Base-by-base conservation (phyloP, 2,113 vertebrate genomes). In the Geococcyx californianus region DNA sequence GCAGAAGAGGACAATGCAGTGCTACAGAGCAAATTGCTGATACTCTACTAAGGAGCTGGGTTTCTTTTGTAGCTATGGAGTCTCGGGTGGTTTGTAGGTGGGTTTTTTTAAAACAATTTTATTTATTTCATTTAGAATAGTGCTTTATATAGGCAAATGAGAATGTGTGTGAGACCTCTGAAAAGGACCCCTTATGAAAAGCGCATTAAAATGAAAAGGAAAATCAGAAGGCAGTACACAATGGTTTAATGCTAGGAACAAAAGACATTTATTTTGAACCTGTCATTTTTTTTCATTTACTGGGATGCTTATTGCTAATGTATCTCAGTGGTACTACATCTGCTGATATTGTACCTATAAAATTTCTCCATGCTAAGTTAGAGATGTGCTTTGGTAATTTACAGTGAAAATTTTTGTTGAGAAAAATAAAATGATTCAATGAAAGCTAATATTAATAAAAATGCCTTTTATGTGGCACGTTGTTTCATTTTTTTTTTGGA, bases 261-360 rank as follows among this genome's bases (percentile, higher is more conserved):
- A 94, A 95, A 89, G 59, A 16, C 36, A 59, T 93, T 84, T 92
- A 76, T 94, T 92, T 87, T 84, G 52, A 87, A 68, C 68, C 15
- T 89, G 60, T 75, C 74, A 15, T 87, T 62, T 93, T 85, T 94
- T 83, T 95, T 96, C 44, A 84, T 91, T 95, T 95, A n/a, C 38
- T 72, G 34, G 25, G 54, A 76, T 49, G 44, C 78, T 95, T 87
- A 66, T 70, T 77, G 64, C 42, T 95, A 93, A 91, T 89, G 70
- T 79, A 89, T 75, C 92, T 92, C 82, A 73, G 66, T 86, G 63
- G 54, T 79, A 45, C 70, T 86, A 73, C 91, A 81, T 84, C 93
- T 86, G 51, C 60, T 84, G 59, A 79, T 93, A 89, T 69, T 93
- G 51, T 84, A 77, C 47, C 95, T 84, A 75, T 95, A 89, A 94